A percentile compares a stretch with the other conserved stretches of the same genome.
Evolutionary conservation across 2,888 invertebrate genomes (phyloP).

Genomic region (Anoplius nigerrimus): DNA sequence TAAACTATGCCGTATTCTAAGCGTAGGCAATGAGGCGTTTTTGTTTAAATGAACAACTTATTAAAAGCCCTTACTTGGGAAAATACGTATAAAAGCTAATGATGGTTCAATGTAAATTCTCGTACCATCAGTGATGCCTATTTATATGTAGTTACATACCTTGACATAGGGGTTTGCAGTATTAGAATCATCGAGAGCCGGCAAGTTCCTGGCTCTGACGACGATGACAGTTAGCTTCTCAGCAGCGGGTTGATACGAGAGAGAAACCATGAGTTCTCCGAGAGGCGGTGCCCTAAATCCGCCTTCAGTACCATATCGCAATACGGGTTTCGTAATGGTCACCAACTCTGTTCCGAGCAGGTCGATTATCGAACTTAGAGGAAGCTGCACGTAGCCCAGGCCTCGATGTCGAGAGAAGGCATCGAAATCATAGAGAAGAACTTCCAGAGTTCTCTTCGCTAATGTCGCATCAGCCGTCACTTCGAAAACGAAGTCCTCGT

Average conservation of each 20-base stretch:
- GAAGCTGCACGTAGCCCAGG: constrained; percentile 79
- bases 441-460: constrained; percentile 78
- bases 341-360: constrained; percentile 78
- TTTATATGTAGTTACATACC: constrained; percentile 57
- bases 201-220: constrained; percentile 77
- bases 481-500: constrained; percentile 83
- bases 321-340: constrained; percentile 78
- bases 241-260: constrained; percentile 78
- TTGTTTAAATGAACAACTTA: neutral
- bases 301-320: constrained; percentile 77
- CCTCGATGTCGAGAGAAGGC: constrained; percentile 81
- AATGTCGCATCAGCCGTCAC: constrained; percentile 76
- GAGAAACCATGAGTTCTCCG: constrained; percentile 78
- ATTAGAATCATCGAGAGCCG: constrained; percentile 52
- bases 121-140: neutral
- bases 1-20: too few species aligned
- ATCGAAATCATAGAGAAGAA: constrained; percentile 81
- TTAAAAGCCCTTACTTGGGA: too few species aligned
- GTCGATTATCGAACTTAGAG: constrained; percentile 75
- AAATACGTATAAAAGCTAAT: too few species aligned
- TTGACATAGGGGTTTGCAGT: constrained; percentile 77
- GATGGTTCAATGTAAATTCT: too few species aligned
- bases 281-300: constrained; percentile 75
- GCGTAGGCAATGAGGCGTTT: too few species aligned
- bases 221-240: constrained; percentile 79